A percentile compares a stretch with the other conserved stretches of the same genome.
phyloP scores from a whole-genome alignment of 2,113 vertebrate species.

The Rhinoptilus africanus region DNA sequence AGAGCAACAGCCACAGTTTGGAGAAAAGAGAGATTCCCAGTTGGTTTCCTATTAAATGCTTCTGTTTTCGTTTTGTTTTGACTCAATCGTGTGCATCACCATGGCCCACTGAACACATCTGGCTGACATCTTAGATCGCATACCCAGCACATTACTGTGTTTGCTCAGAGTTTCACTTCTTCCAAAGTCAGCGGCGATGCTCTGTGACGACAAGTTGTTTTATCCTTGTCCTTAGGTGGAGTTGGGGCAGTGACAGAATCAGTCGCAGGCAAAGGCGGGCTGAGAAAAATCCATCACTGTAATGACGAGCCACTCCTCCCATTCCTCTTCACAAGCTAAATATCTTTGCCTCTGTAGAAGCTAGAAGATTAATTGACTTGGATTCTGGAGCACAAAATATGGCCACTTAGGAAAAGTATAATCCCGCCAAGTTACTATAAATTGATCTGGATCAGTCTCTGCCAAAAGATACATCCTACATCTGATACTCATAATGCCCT shows the following conservation, averaged over 20 bases:
- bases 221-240: neutral
- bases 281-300: slow-evolving; percentile 15
- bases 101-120: slow-evolving; percentile 55
- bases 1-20: slow-evolving; percentile 37
- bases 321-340: neutral
- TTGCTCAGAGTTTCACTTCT: slow-evolving; percentile 13
- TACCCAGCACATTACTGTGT: neutral
- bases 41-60: slow-evolving; percentile 52
- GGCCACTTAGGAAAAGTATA: neutral
- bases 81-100: slow-evolving; percentile 50
- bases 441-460: neutral
- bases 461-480: neutral
- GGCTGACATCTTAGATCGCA: slow-evolving; percentile 23
- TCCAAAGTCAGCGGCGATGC: slow-evolving; percentile 1
- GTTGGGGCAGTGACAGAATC: neutral
- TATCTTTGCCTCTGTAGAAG: neutral
- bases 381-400: neutral
- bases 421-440: neutral
- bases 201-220: neutral
- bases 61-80: slow-evolving; percentile 55
- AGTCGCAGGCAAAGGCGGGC: neutral
- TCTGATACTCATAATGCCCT: neutral
- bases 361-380: neutral
- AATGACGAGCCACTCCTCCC: neutral
- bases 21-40: slow-evolving; percentile 36